Evolutionary conservation across 1,140 invertebrate genomes (phyloP), one percentile per base, ranked within the genome.

Genomic region (Meloidogyne hapla): DNA sequence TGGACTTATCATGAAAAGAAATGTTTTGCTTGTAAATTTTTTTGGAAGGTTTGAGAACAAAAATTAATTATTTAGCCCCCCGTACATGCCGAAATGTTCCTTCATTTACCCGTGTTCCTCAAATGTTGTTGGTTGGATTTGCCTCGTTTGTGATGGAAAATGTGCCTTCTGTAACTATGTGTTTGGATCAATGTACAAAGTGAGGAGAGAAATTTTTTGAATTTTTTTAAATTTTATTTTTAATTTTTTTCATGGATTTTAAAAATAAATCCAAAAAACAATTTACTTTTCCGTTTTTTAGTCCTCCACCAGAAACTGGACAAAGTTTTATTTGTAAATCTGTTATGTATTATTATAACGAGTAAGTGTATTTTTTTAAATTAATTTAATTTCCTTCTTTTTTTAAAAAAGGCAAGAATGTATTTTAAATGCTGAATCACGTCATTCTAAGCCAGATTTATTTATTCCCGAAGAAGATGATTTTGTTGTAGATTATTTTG

Each of bases 121-220:
- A 86, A 78, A 86, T 84, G 86, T 83, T 86, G 63, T 76, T 86
- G 5, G 85, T 86, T 61, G 85, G 85, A 63, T 86, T 86, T 74
- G 85, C 85, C 56, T 85, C 85, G 38, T 86, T 86, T 79, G 85
- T 86, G 12, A 87, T 86, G 86, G 85, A 86, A 74, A 87, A 87
- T 65, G 85, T 86, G 28, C 85, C 85, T 45, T 86, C 85, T 4
- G 85, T 86, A 5, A 85, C 86, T 26, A 87, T 87, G 86, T 86
- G 85, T 70, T 76, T 86, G 8, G 85, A 86, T 72, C 86, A 87
- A 69, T 86, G 85, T 78, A 87, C 86, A 45, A 86, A 86, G 84
- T 85, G 62, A 75, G 81, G 45, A 0, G 6, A 80, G n/a, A n/a
- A n/a, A n/a, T n/a, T n/a, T n/a, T n/a, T n/a, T n/a, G n/a, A n/a